A percentile compares a stretch with the other conserved stretches of the same genome.
Evolutionary conservation across 2,797 vertebrate genomes (phyloP).

Genomic region (Artibeus jamaicensis): DNA sequence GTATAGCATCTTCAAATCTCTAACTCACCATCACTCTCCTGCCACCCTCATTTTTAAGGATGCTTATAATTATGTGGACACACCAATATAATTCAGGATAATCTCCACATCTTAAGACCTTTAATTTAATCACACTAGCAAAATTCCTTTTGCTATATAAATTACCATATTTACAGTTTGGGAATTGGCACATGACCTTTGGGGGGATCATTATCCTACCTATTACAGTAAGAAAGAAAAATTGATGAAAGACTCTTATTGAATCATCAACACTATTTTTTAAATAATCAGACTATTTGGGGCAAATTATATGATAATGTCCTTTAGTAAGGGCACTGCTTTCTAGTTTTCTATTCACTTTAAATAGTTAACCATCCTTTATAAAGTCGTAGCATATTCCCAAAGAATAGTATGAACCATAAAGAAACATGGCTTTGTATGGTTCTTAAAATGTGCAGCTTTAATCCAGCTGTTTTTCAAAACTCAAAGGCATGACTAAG

Average conservation of each 20-base stretch:
- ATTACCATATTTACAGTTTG: not conserved
- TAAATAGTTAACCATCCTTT: not conserved
- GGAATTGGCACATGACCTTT: not conserved
- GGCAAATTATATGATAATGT: not conserved
- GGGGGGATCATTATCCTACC: not conserved
- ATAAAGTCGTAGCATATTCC: not conserved
- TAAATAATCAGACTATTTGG: not conserved
- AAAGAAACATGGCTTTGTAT: not conserved
- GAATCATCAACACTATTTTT: not conserved
- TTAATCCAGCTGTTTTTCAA: not conserved
- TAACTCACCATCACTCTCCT: not conserved
- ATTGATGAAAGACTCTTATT: not conserved
- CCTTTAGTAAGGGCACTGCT: not conserved
- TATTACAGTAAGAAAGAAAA: not conserved
- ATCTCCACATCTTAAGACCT: not conserved
- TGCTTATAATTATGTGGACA: not conserved
- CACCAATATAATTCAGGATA: not conserved
- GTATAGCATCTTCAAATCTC: not conserved
- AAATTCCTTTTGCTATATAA: not conserved
- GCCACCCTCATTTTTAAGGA: not conserved
- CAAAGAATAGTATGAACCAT: not conserved
- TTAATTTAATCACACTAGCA: not conserved
- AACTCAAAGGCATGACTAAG: conserved; percentile 12
- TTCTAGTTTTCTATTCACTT: not conserved
- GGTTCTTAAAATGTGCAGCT: not conserved